These are phyloP conservation scores for Euglossa dilemma DNA, from an alignment of 1,140 invertebrate genomes.

Conservation along the genomic window DNA sequence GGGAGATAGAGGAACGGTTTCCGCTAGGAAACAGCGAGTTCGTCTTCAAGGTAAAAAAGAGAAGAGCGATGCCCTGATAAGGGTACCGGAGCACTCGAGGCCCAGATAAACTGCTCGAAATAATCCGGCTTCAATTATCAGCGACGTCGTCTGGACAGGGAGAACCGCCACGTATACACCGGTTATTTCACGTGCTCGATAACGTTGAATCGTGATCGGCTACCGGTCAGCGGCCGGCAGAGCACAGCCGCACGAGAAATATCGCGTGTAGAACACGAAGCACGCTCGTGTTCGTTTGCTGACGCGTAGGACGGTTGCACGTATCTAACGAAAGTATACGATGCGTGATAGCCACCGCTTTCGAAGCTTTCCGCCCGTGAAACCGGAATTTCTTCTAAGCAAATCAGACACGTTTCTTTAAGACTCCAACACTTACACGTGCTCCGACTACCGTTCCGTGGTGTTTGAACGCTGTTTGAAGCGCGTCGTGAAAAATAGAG, in stretches of 20 bases:
- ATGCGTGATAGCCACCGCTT: constrained; percentile 28
- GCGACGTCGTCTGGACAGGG: constrained; percentile 22
- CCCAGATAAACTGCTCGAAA: constrained; percentile 42
- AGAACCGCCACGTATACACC: constrained; percentile 43
- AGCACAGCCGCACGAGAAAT: constrained; percentile 25
- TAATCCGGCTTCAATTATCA: constrained; percentile 58
- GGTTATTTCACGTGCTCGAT: constrained; percentile 55
- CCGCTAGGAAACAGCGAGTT: background rate
- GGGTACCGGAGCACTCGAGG: background rate
- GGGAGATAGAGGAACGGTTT: background rate
- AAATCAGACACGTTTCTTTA: background rate
- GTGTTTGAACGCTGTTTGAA: too few species aligned
- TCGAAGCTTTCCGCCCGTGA: background rate
- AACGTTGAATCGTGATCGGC: constrained; percentile 51
- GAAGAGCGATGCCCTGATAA: constrained; percentile 6
- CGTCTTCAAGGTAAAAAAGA: background rate
- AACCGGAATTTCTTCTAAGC: constrained; percentile 31
- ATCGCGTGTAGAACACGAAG: constrained; percentile 56
- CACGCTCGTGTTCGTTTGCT: constrained; percentile 31
- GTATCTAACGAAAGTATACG: constrained; percentile 41
- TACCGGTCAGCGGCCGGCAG: constrained; percentile 50
- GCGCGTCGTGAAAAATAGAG: too few species aligned
- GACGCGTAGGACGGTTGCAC: constrained; percentile 38
- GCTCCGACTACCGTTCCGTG: background rate
- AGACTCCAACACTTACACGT: background rate